A percentile compares a stretch with the other conserved stretches of the same genome.
Evolutionary conservation across 2,113 vertebrate genomes (phyloP).

Genomic region (Eurypyga helias): DNA sequence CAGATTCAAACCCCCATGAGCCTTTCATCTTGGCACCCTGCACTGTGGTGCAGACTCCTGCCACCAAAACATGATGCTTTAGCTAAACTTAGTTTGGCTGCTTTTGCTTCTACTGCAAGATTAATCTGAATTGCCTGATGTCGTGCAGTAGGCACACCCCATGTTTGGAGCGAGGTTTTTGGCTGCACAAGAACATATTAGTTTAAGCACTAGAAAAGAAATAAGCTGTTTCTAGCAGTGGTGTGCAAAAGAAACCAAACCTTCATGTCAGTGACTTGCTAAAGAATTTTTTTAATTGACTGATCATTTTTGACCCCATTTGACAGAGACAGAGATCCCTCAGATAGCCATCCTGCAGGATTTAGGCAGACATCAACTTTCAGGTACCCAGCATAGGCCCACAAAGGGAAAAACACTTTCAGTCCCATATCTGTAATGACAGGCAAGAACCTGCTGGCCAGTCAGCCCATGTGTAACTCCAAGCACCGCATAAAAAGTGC

Average conservation of each 20-base stretch:
- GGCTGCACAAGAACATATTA: background rate
- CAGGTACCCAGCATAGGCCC: background rate
- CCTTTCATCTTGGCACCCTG: background rate
- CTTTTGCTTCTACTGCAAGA: background rate
- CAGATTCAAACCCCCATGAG: background rate
- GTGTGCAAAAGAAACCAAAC: background rate
- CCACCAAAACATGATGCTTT: background rate
- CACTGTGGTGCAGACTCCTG: background rate
- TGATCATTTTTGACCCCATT: background rate
- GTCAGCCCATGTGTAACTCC: background rate
- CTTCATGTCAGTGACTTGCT: background rate
- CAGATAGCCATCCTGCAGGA: background rate
- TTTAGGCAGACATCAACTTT: background rate
- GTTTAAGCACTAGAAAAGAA: background rate
- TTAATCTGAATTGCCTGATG: fast-evolving
- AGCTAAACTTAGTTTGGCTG: background rate
- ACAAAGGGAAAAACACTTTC: background rate
- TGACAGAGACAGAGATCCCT: background rate
- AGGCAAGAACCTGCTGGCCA: background rate
- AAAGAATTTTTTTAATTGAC: background rate
- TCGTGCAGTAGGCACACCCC: background rate
- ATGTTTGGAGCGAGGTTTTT: background rate
- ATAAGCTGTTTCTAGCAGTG: background rate
- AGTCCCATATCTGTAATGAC: background rate
- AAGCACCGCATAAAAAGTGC: background rate